Evolutionary conservation across 2,888 invertebrate species (phyloP).

Genomic region (Cyclophora punctaria): DNA sequence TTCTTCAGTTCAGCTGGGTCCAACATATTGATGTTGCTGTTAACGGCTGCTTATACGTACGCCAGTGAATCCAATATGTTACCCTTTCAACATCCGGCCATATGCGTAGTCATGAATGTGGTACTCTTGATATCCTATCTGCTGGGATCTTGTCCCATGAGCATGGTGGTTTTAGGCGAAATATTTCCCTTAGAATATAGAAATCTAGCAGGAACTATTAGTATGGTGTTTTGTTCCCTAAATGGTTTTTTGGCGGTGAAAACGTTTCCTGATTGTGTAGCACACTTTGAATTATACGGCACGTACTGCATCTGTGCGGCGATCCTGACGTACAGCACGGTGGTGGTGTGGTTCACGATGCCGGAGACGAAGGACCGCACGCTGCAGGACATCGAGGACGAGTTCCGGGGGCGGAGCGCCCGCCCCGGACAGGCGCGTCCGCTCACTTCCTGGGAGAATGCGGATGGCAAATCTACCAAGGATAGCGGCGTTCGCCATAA

Average conservation of each 20-base stretch:
- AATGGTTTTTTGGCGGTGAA: conserved; percentile 27
- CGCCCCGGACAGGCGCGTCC: too few species aligned
- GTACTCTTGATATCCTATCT: too few species aligned
- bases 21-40: conserved; percentile 29
- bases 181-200: conserved; percentile 76
- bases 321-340: conserved; percentile 35
- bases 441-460: too few species aligned
- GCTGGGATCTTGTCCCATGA: conserved; percentile 73
- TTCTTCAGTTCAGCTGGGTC: conserved; percentile 31
- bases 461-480: too few species aligned
- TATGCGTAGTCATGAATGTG: too few species aligned
- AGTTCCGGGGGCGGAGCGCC: conserved; percentile 14
- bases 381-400: conserved; percentile 43
- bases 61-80: conserved; percentile 15
- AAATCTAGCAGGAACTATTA: conserved; percentile 69
- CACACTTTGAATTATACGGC: conserved; percentile 23
- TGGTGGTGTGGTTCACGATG: conserved; percentile 34
- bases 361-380: conserved; percentile 51
- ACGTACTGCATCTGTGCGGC: conserved; percentile 34
- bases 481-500: too few species aligned
- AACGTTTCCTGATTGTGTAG: conserved; percentile 23
- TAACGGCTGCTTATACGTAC: conserved; percentile 38
- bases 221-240: conserved; percentile 26
- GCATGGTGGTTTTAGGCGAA: conserved; percentile 82
- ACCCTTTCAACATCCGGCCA: too few species aligned